These are phyloP conservation scores for Phaenicophaeus curvirostris DNA, from an alignment of 2,797 vertebrate species.

Conservation along the genomic window DNA sequence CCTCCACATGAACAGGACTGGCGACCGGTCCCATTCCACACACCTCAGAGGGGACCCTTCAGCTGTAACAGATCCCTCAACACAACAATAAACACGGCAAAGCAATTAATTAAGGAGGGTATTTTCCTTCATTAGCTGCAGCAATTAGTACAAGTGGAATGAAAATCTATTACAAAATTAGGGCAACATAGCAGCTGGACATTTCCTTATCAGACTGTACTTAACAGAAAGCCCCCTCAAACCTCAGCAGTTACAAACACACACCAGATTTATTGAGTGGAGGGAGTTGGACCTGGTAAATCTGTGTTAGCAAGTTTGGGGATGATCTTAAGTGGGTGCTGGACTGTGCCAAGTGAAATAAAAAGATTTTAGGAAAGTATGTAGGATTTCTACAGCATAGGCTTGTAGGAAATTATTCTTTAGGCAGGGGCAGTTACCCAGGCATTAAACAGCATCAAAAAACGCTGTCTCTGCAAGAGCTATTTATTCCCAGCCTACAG, in stretches of 20 bases:
- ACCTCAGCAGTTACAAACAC: background rate
- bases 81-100: background rate
- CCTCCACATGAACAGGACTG: background rate
- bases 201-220: background rate
- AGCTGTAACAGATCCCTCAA: background rate
- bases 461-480: background rate
- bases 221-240: background rate
- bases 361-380: background rate
- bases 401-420: background rate
- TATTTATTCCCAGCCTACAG: constrained; percentile 33
- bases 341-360: background rate
- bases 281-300: constrained; percentile 56
- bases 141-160: background rate
- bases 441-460: background rate
- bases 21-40: background rate
- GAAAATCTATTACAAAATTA: constrained; percentile 15
- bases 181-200: background rate
- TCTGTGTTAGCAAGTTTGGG: constrained; percentile 4
- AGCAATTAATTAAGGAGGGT: background rate
- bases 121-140: background rate
- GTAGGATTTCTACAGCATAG: background rate
- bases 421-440: background rate
- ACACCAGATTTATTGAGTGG: background rate
- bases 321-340: background rate
- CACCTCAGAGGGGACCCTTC: background rate